Conservation (phyloP, 2,113 vertebrate genomes). For the Rhinogobius similis region DNA sequence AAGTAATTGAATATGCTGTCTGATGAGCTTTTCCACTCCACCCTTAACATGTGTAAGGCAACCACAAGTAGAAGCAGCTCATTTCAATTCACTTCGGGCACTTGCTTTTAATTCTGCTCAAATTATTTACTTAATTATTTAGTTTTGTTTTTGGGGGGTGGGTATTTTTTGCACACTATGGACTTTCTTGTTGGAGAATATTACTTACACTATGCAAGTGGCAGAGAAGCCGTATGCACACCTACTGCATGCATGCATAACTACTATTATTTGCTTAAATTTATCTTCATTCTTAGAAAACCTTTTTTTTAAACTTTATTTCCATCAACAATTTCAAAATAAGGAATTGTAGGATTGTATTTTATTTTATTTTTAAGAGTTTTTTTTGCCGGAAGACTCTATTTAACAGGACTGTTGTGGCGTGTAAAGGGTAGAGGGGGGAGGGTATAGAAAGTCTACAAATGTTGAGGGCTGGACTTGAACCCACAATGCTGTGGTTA, state of each 20-base stretch:
- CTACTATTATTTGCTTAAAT: background rate
- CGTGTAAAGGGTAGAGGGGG: too few relatives aligned
- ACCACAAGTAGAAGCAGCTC: constrained; percentile 17
- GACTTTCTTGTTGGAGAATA: constrained; percentile 21
- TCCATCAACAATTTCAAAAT: too few relatives aligned
- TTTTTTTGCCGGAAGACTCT: too few relatives aligned
- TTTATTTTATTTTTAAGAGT: too few relatives aligned
- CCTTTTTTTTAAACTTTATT: too few relatives aligned
- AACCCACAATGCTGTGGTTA: too few relatives aligned
- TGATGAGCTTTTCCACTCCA: constrained; percentile 36
- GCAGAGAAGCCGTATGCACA: background rate
- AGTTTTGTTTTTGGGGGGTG: background rate
- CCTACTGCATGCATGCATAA: background rate
- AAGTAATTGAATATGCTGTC: constrained; percentile 68
- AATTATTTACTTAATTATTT: background rate
- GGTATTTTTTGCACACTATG: background rate
- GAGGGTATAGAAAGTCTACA: too few relatives aligned
- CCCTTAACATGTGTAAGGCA: constrained; percentile 22
- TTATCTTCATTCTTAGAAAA: background rate
- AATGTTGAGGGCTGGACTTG: too few relatives aligned
- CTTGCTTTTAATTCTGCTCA: background rate
- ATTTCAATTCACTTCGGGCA: constrained; percentile 7
- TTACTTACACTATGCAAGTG: constrained; percentile 17
- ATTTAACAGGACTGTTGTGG: too few relatives aligned
- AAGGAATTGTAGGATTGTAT: too few relatives aligned